Conservation (phyloP, 2,113 vertebrate species). For the Zingel zingel region DNA sequence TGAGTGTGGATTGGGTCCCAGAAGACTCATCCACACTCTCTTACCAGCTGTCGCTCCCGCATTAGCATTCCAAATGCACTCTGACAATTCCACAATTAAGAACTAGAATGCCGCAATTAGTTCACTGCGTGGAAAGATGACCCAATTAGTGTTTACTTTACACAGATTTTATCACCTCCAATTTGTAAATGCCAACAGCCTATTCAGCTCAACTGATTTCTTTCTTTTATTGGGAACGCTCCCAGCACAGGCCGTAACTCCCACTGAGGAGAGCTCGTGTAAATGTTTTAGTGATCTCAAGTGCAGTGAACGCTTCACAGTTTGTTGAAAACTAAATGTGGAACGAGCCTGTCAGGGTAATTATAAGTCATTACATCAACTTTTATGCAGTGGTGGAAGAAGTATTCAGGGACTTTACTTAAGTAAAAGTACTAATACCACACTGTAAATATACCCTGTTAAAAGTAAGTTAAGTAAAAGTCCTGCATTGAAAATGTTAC, state of each 20-base stretch:
- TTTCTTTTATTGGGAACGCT: background rate
- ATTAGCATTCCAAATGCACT: conserved; percentile 77
- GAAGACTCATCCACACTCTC: conserved; percentile 58
- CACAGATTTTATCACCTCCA: conserved; percentile 61
- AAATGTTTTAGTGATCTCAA: background rate
- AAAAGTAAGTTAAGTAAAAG: too few species aligned
- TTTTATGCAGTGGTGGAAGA: background rate
- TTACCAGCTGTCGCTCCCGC: conserved; percentile 76
- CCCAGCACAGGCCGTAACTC: background rate
- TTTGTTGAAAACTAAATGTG: background rate
- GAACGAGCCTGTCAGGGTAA: background rate
- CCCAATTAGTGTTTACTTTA: conserved; percentile 75
- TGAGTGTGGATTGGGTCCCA: conserved; percentile 75
- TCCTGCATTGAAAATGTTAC: too few species aligned
- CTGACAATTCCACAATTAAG: conserved; percentile 80
- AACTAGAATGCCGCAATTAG: conserved; percentile 78
- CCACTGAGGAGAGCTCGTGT: background rate
- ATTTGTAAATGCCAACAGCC: conserved; percentile 55
- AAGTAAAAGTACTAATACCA: too few species aligned
- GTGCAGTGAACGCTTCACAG: background rate
- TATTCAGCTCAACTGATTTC: conserved; percentile 31
- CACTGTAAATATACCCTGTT: too few species aligned
- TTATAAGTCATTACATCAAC: background rate
- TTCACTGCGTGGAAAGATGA: conserved; percentile 64
- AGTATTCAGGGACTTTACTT: too few species aligned